phyloP scores from a whole-genome alignment of 2,113 vertebrate species.

The Smithornis capensis region DNA sequence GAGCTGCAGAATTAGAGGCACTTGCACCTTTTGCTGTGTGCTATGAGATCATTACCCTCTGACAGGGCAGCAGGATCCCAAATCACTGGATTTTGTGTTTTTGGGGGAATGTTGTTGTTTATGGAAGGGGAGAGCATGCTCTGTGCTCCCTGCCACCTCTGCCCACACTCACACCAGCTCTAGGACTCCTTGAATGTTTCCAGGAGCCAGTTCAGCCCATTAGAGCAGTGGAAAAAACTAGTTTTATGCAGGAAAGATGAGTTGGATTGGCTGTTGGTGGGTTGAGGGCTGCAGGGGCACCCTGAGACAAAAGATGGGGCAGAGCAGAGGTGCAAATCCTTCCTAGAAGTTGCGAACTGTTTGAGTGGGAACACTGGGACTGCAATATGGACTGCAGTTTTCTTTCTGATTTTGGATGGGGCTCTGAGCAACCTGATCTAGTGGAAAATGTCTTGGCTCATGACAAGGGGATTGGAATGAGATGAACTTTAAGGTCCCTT shows the following conservation, averaged over 20 bases:
- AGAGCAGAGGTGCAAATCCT: background rate
- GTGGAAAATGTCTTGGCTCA: background rate
- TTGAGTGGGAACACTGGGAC: background rate
- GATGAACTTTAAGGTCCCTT: background rate
- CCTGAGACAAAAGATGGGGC: background rate
- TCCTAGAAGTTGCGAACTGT: background rate
- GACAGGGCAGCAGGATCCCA: background rate
- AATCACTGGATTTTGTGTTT: background rate
- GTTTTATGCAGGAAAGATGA: background rate
- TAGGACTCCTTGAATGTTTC: background rate
- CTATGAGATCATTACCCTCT: background rate
- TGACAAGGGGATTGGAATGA: background rate
- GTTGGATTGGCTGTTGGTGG: background rate
- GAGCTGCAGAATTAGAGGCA: background rate
- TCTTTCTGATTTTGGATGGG: background rate
- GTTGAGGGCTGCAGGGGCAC: background rate
- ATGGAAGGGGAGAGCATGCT: background rate
- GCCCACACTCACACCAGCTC: background rate
- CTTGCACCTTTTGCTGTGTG: background rate
- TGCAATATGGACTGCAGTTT: background rate
- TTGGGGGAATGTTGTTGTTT: background rate
- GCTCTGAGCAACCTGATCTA: background rate
- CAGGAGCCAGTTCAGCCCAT: background rate
- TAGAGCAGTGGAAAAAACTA: rapidly evolving
- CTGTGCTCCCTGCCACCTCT: background rate